phyloP scores from a whole-genome alignment of 2,113 vertebrate genomes.

The Misgurnus mizolepis region DNA sequence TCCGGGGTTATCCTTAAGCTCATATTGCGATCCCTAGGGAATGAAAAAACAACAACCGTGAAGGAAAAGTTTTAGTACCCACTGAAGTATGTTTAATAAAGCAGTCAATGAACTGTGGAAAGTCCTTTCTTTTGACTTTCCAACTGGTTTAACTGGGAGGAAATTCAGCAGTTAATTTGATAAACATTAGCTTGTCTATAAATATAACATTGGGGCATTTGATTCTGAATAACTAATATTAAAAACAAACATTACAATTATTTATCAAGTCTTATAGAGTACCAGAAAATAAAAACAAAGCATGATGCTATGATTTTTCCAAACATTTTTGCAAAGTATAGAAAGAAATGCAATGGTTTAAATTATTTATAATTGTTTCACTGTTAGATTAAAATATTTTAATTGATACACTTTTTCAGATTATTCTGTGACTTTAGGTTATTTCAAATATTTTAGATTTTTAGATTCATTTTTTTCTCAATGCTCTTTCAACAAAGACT shows the following conservation, averaged over 20 bases:
- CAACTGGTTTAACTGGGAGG: neutral
- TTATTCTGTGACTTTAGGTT: neutral
- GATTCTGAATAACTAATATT: neutral
- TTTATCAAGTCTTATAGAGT: neutral
- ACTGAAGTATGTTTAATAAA: neutral
- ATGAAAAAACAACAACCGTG: constrained; percentile 31
- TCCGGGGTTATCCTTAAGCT: constrained; percentile 94
- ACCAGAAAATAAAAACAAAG: too few species aligned
- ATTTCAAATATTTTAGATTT: neutral
- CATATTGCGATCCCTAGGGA: constrained; percentile 92
- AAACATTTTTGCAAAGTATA: neutral
- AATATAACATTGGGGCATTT: neutral
- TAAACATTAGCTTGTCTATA: neutral
- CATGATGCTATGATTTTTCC: neutral
- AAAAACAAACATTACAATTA: neutral
- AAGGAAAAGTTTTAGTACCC: neutral
- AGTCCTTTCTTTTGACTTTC: neutral
- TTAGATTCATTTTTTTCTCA: neutral
- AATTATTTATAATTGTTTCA: neutral
- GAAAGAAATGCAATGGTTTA: neutral
- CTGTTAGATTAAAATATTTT: neutral
- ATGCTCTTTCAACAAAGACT: neutral
- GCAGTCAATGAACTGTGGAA: neutral
- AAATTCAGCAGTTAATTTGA: neutral
- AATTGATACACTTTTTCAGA: neutral